phyloP scores from a whole-genome alignment of 2,888 invertebrate species.

The Spatulosminthurus flaviceps region DNA sequence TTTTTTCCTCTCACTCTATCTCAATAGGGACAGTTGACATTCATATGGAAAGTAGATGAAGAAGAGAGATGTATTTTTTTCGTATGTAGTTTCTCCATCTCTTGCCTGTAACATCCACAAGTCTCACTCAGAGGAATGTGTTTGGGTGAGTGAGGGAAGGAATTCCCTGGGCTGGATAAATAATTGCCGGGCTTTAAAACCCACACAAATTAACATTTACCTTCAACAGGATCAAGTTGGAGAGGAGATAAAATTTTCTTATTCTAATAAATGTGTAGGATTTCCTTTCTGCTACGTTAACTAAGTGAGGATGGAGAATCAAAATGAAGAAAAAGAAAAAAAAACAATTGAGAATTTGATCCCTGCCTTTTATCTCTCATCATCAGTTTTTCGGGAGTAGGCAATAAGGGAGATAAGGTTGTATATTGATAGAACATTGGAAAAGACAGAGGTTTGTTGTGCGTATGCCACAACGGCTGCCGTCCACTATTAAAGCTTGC shows the following conservation, averaged over 20 bases:
- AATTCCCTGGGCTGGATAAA: conserved; percentile 44
- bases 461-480: conserved; percentile 18
- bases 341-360: neutral
- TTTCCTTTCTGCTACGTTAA: too few species aligned
- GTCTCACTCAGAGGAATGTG: too few species aligned
- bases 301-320: too few species aligned
- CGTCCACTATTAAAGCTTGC: neutral
- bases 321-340: too few species aligned
- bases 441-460: neutral
- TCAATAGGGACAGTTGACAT: too few species aligned
- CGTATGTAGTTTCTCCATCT: too few species aligned
- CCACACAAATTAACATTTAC: conserved; percentile 12
- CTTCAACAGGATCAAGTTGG: conserved; percentile 40
- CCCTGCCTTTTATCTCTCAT: neutral
- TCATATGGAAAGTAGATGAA: too few species aligned
- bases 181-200: conserved; percentile 40
- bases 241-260: neutral
- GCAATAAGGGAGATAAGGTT: conserved; percentile 1
- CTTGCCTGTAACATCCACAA: too few species aligned
- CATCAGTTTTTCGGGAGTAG: neutral
- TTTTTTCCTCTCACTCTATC: too few species aligned
- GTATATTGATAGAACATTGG: neutral
- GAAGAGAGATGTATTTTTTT: too few species aligned
- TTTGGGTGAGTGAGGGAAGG: too few species aligned
- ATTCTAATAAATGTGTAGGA: too few species aligned